Evolutionary conservation across 2,797 vertebrate genomes (phyloP).

Genomic region (Pseudochaenichthys georgianus): DNA sequence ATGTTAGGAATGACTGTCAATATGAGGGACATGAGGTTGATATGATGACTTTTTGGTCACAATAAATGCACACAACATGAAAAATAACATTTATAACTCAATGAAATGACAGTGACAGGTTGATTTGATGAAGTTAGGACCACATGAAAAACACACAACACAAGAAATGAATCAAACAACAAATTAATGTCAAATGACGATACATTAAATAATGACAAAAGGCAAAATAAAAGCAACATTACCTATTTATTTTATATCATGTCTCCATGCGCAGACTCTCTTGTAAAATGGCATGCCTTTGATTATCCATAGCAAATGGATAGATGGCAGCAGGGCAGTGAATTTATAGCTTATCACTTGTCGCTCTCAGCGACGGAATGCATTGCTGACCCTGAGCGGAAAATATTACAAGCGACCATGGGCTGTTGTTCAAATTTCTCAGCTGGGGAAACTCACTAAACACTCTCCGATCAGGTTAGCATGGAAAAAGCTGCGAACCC

Average conservation of each 20-base stretch:
- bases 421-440: conserved; percentile 73
- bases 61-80: conserved; percentile 16
- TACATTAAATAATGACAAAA: conserved; percentile 6
- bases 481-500: conserved; percentile 60
- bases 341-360: conserved; percentile 84
- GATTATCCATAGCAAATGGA: conserved; percentile 69
- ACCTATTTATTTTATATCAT: conserved; percentile 31
- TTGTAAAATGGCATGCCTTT: conserved; percentile 62
- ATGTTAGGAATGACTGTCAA: conserved; percentile 25
- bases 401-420: conserved; percentile 75
- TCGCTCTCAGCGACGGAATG: conserved; percentile 69
- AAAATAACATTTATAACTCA: conserved; percentile 6
- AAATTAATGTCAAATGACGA: conserved; percentile 17
- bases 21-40: conserved; percentile 8
- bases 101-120: conserved; percentile 10
- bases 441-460: conserved; percentile 67
- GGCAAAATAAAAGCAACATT: conserved; percentile 11
- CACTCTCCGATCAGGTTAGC: conserved; percentile 64
- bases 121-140: conserved; percentile 24
- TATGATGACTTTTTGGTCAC: conserved; percentile 23
- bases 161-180: conserved; percentile 14
- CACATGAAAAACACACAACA: conserved; percentile 12
- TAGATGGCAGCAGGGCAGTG: conserved; percentile 66
- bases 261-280: conserved; percentile 34
- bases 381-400: conserved; percentile 71